Conservation (phyloP, 2,113 vertebrate species). For the Elaphurus davidianus region DNA sequence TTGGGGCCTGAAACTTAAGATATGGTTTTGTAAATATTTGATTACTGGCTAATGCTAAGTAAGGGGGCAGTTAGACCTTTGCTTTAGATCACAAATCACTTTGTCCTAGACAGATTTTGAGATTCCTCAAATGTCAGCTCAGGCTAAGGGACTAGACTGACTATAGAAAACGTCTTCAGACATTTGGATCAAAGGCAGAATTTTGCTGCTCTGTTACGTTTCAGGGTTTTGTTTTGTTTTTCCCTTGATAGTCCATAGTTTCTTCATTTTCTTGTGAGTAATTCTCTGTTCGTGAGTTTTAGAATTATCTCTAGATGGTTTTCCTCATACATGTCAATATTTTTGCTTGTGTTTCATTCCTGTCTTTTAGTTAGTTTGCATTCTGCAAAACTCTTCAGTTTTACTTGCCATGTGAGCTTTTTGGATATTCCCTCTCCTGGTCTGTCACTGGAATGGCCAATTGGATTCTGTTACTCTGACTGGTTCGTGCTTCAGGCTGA, state of each 20-base stretch:
- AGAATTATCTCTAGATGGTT: not conserved
- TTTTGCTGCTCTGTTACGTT: not conserved
- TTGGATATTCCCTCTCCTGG: not conserved
- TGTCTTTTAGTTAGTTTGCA: constrained; percentile 20
- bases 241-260: not conserved
- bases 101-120: constrained; percentile 11
- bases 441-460: not conserved
- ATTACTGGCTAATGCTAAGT: not conserved
- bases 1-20: constrained; percentile 8
- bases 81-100: not conserved
- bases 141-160: not conserved
- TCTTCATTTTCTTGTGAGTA: not conserved
- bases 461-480: not conserved
- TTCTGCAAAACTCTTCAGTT: not conserved
- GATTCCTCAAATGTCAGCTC: not conserved
- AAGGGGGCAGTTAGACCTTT: not conserved
- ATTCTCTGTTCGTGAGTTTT: not conserved
- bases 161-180: not conserved
- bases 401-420: not conserved
- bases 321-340: not conserved
- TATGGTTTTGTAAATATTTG: not conserved
- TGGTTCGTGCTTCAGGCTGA: not conserved
- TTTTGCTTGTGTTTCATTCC: constrained; percentile 10
- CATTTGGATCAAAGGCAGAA: not conserved
- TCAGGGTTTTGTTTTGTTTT: not conserved